Base-by-base conservation (phyloP, 1,140 invertebrate species). In the Meloidogyne exigua region DNA sequence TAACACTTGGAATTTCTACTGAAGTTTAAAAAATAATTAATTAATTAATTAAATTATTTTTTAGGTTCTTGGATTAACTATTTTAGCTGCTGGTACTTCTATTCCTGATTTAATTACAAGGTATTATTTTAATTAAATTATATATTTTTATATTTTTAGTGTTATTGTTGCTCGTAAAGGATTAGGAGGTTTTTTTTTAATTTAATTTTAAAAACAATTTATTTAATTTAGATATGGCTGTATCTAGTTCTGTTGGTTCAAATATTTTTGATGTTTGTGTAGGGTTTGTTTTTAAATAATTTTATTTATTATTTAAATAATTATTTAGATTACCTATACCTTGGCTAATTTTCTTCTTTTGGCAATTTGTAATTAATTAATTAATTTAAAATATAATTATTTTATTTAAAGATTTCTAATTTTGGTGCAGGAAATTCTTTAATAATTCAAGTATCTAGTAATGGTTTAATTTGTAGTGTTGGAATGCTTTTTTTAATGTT, bases 241-340 rank as follows among this genome's bases (percentile, higher is more conserved):
- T 99, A 66, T 97, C 95, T 68, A 97, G 94, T 85, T 96, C 95
- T 28, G 93, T 98, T 80, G 96, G 95, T 81, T 96, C 94, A 89
- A 98, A 98, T 90, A 96, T 98, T 86, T 98, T 98, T 89, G 95
- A 98, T 90, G 94, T 98, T 85, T 94, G 98, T 68, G 91, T 98
- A 74, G 96, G 95, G 87, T 89, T 80, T 87, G 88, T 32, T 87
- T 18, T 72, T 25, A 15, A 67, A n/a, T 57, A 57, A n/a, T 57
- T 49, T 49, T n/a, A 57, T 57, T n/a, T n/a, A 57, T 18, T 49
- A 49, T 18, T 49, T 49, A 49, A 18, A 18, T 49, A 49, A 18
- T 9, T 39, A 32, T 39, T 9, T 49, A 57, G 49, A 57, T 57
- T 57, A n/a, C 49, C 49, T n/a, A 21, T 57, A 57, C 49, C 49